Conservation (phyloP, 2,797 vertebrate genomes). For the Tiaroga cobitis region DNA sequence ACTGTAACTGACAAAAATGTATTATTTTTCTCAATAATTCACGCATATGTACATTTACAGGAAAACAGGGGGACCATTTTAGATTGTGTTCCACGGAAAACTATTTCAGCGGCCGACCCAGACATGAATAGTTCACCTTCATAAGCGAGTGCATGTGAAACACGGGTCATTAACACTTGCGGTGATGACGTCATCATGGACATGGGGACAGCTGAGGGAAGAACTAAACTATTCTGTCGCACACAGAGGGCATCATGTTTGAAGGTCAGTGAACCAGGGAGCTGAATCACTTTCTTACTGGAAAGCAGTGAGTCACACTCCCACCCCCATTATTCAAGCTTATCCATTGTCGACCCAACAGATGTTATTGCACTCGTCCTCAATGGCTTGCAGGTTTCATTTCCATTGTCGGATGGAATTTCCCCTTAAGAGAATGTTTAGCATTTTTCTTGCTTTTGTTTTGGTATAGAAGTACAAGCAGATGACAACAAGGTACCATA, state of each 20-base stretch:
- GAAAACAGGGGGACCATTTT: background rate
- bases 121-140: constrained; percentile 39
- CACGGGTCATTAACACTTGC: constrained; percentile 9
- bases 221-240: constrained; percentile 11
- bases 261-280: constrained; percentile 63
- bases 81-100: background rate
- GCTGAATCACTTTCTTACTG: constrained; percentile 78
- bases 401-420: constrained; percentile 58
- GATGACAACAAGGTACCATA: background rate
- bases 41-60: background rate
- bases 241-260: constrained; percentile 49
- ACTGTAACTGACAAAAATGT: background rate
- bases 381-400: constrained; percentile 60
- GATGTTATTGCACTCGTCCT: constrained; percentile 56
- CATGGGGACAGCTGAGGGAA: constrained; percentile 19
- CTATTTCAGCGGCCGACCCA: background rate
- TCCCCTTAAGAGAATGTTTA: constrained; percentile 54
- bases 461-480: background rate
- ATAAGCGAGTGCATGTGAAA: constrained; percentile 10
- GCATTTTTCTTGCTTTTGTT: constrained; percentile 42
- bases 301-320: constrained; percentile 76
- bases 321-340: constrained; percentile 51
- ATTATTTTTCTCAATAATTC: background rate
- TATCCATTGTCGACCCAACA: constrained; percentile 52
- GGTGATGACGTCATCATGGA: background rate